Evolutionary conservation across 2,888 invertebrate species (phyloP).

Genomic region (Tipula lateralis): DNA sequence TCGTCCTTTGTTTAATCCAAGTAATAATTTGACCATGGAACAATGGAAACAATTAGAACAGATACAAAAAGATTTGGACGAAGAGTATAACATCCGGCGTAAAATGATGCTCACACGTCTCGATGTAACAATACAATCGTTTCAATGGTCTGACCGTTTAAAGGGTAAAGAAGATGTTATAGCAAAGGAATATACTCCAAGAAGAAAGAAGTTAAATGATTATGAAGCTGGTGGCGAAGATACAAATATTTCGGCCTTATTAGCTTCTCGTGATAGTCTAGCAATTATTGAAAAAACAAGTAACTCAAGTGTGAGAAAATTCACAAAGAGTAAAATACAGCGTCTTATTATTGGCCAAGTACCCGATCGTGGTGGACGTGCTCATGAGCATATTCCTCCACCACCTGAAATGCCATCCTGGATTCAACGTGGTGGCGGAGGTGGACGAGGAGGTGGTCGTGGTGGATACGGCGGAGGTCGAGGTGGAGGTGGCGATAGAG

Average conservation of each 20-base stretch:
- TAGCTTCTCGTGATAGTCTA: slow-evolving; percentile 79
- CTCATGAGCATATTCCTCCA: slow-evolving; percentile 85
- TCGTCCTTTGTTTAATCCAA: slow-evolving; percentile 67
- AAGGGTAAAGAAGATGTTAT: slow-evolving; percentile 70
- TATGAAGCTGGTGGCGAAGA: slow-evolving; percentile 47
- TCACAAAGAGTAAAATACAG: slow-evolving; percentile 78
- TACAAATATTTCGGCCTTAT: slow-evolving; percentile 68
- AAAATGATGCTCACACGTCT: slow-evolving; percentile 85
- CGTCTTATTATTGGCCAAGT: slow-evolving; percentile 89
- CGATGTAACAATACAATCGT: slow-evolving; percentile 95
- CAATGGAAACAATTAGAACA: slow-evolving; percentile 77
- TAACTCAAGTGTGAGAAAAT: slow-evolving; percentile 75
- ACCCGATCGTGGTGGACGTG: slow-evolving; percentile 91
- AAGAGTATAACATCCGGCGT: slow-evolving; percentile 77
- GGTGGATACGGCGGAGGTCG: slow-evolving; percentile 42
- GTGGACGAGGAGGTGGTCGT: slow-evolving; percentile 49
- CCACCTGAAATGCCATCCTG: slow-evolving; percentile 97
- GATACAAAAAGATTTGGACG: slow-evolving; percentile 65
- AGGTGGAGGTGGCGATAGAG: slow-evolving; percentile 41
- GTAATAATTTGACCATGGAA: slow-evolving; percentile 62
- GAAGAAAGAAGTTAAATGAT: slow-evolving; percentile 47
- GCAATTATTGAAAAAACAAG: slow-evolving; percentile 90
- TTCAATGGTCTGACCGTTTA: slow-evolving; percentile 85
- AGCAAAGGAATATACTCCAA: slow-evolving; percentile 54
- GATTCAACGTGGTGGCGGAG: slow-evolving; percentile 59